Evolutionary conservation across 2,888 invertebrate genomes (phyloP).

Genomic region (Lithophane leautieri): DNA sequence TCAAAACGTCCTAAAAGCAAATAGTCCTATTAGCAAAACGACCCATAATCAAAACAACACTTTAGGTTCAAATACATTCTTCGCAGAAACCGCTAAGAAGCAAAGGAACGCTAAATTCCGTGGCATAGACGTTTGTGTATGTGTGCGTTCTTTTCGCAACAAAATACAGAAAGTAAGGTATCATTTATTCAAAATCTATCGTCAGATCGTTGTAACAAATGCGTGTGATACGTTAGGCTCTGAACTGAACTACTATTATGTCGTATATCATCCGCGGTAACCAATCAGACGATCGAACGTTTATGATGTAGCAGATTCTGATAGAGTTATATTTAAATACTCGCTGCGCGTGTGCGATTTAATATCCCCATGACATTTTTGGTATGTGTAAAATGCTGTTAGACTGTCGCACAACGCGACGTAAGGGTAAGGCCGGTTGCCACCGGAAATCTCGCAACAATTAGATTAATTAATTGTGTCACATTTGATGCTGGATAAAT

Average conservation of each 20-base stretch:
- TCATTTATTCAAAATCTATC: conserved; percentile 18
- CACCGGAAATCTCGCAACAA: background rate
- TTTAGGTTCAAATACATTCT: too few relatives aligned
- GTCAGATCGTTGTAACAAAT: conserved; percentile 47
- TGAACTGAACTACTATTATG: conserved; percentile 33
- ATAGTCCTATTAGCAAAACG: too few relatives aligned
- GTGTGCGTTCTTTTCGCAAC: background rate
- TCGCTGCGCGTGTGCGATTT: background rate
- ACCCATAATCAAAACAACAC: too few relatives aligned
- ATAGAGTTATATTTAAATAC: conserved; percentile 5
- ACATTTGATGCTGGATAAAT: too few relatives aligned
- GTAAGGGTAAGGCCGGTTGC: too few relatives aligned
- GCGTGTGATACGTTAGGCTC: conserved; percentile 33
- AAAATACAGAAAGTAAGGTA: background rate
- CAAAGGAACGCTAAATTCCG: too few relatives aligned
- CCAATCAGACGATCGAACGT: conserved; percentile 3
- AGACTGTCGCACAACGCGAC: too few relatives aligned
- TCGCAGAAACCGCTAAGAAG: too few relatives aligned
- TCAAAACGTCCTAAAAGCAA: too few relatives aligned
- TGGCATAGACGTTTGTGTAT: too few relatives aligned
- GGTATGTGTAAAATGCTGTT: conserved; percentile 3
- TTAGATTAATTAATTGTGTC: background rate
- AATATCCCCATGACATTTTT: background rate
- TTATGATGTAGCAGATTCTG: conserved; percentile 13
- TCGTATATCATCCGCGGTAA: conserved; percentile 35